These are phyloP conservation scores for Ibycter americanus DNA, from an alignment of 2,797 vertebrate genomes.

Conservation along the genomic window DNA sequence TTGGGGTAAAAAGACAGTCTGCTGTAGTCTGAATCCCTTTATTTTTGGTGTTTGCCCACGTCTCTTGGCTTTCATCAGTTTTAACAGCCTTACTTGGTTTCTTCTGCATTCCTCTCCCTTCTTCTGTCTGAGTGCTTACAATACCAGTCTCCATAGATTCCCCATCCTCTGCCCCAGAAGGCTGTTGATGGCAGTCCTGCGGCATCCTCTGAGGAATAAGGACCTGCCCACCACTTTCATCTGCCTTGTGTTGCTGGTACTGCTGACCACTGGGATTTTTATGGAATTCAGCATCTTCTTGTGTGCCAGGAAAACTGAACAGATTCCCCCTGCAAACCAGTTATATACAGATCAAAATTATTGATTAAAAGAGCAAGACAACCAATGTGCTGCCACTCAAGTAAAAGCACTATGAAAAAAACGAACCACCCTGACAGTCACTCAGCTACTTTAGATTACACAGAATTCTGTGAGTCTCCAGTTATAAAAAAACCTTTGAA, in stretches of 20 bases:
- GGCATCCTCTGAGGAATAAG: background rate
- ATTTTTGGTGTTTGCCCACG: constrained; percentile 31
- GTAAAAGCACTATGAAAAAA: background rate
- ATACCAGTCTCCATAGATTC: constrained; percentile 47
- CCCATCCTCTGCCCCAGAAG: constrained; percentile 6
- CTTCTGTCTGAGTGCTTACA: constrained; percentile 13
- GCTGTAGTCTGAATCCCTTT: constrained; percentile 72
- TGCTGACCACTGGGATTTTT: constrained; percentile 4
- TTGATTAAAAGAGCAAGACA: background rate
- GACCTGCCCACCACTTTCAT: constrained; percentile 42
- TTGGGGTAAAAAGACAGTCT: background rate
- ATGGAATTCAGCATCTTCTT: constrained; percentile 61
- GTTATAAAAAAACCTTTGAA: background rate
- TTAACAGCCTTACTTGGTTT: constrained; percentile 3
- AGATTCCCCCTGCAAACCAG: constrained; percentile 78
- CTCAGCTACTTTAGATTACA: background rate
- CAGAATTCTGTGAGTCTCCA: background rate
- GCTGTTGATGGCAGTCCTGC: background rate
- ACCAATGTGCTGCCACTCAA: background rate
- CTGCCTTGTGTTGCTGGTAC: constrained; percentile 62
- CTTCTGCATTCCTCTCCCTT: constrained; percentile 3
- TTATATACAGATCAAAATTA: constrained; percentile 19
- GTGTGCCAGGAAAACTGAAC: constrained; percentile 72
- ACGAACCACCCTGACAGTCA: background rate
- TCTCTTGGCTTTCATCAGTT: background rate